Conservation (phyloP, 2,113 vertebrate species). For the Myanophis thanlyinensis region DNA sequence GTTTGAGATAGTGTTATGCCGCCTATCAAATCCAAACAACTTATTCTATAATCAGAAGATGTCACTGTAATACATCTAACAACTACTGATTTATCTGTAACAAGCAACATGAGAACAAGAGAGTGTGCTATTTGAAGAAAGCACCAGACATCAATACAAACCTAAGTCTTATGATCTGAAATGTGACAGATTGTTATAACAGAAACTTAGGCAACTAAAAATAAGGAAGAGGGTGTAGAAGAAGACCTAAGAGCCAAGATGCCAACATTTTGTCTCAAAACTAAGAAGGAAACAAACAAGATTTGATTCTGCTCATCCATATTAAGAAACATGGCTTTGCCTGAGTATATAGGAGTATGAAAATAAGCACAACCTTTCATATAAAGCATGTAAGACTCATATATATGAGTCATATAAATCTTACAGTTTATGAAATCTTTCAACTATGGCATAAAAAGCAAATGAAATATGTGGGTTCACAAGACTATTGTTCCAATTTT, state of each 20-base stretch:
- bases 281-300: background rate
- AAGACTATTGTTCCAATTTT: background rate
- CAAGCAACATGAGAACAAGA: background rate
- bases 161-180: background rate
- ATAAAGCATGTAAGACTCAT: background rate
- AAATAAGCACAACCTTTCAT: background rate
- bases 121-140: background rate
- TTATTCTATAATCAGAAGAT: background rate
- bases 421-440: background rate
- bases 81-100: background rate
- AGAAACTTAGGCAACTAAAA: background rate
- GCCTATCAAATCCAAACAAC: background rate
- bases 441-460: background rate
- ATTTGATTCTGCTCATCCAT: background rate
- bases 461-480: background rate
- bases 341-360: background rate
- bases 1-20: background rate
- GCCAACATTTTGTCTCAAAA: background rate
- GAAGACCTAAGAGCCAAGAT: background rate
- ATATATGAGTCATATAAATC: background rate
- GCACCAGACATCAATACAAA: background rate
- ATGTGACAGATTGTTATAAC: background rate
- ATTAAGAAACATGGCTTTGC: background rate
- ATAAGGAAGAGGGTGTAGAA: background rate
- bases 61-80: background rate